Conservation (phyloP, 1,140 invertebrate genomes). For the Harpegnathos saltator region DNA sequence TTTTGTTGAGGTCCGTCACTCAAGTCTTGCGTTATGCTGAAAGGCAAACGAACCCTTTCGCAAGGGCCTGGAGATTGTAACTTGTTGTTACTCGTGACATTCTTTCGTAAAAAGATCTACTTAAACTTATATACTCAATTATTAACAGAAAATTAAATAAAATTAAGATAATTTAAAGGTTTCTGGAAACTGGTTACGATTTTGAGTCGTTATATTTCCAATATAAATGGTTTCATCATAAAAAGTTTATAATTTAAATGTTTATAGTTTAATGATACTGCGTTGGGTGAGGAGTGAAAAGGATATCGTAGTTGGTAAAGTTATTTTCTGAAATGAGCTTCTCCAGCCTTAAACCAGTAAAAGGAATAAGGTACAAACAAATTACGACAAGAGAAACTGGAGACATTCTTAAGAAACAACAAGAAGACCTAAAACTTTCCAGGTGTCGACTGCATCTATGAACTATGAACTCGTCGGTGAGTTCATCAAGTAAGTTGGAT, state of each 20-base stretch:
- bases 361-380: conserved; percentile 46
- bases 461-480: conserved; percentile 57
- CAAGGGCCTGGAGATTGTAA: conserved; percentile 17
- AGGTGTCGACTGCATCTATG: conserved; percentile 71
- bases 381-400: conserved; percentile 58
- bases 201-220: neutral
- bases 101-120: neutral
- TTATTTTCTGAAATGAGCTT: conserved; percentile 47
- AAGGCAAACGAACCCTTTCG: conserved; percentile 46
- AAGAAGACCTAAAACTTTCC: conserved; percentile 58
- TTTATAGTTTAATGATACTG: conserved; percentile 25
- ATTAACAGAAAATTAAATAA: neutral
- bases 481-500: conserved; percentile 81
- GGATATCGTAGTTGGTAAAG: conserved; percentile 10
- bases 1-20: conserved; percentile 62
- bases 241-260: neutral
- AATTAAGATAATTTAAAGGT: neutral
- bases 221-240: neutral
- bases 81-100: neutral
- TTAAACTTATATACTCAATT: neutral
- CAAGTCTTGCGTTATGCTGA: conserved; percentile 44
- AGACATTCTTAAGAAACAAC: conserved; percentile 58
- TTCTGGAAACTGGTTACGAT: neutral
- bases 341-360: conserved; percentile 18
- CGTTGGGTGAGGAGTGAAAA: conserved; percentile 30